Evolutionary conservation across 2,888 invertebrate genomes (phyloP), one percentile per base, ranked within the genome.

Genomic region (Drosophila putrida): DNA sequence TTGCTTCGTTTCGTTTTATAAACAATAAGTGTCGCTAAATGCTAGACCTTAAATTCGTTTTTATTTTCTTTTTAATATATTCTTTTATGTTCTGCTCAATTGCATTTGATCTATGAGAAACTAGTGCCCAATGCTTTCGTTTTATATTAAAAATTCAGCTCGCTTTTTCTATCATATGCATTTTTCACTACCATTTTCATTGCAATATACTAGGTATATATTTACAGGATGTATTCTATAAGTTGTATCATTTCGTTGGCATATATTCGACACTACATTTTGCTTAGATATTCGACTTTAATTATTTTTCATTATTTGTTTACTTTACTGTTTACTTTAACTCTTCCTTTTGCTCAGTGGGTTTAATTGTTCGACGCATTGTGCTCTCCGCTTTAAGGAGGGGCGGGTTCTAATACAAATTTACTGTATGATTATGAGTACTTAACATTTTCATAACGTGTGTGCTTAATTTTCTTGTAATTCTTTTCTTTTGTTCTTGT

Each of bases 41-140:
- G 82, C 83, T 88, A 83, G 47, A 80, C 71, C 89, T 90, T 90
- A 88, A 88, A 88, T 88, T 88, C 90, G 90, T 86, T 78, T 85
- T 80, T 70, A 59, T 64, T 62, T 53, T 55, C 59, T 49, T 55
- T 62, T 63, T 31, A 31, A 41, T 54, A 61, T 62, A 41, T 55
- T 55, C 54, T 75, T 36, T 33, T 38, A 39, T 43, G 41, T 50
- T 67, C 74, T 58, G 58, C 50, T 78, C 63, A 75, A 71, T 79
- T 74, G 74, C 79, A 70, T 70, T 71, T 71, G 62, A 69, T 79
- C 76, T 66, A 68, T 80, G 64, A 79, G 61, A 75, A 70, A 79
- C 80, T 77, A 71, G 70, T 68, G 65, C 71, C 67, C 36, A 69
- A 61, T 62, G 33, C 9, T 39, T 41, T 28, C 43, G 41, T 47